A percentile compares a stretch with the other conserved stretches of the same genome.
Evolutionary conservation across 2,113 vertebrate genomes (phyloP).

Genomic region (Herpetotheres cachinnans): DNA sequence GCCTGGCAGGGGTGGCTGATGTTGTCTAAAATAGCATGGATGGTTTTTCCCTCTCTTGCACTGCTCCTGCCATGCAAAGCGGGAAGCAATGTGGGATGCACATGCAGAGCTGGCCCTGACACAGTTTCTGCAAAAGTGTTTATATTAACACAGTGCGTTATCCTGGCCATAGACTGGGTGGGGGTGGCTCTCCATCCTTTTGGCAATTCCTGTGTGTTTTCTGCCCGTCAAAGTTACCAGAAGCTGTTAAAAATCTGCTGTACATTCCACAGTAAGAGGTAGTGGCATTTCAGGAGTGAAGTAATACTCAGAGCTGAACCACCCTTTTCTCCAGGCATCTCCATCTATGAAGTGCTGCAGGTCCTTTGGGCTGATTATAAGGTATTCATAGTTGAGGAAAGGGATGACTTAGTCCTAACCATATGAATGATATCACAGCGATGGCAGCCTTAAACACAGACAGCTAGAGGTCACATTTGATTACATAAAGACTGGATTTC

Average conservation of each 20-base stretch:
- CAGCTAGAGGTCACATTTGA: slow-evolving; percentile 60
- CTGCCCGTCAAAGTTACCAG: not conserved
- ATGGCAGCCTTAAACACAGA: slow-evolving; percentile 33
- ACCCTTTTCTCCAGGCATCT: not conserved
- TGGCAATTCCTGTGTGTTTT: not conserved
- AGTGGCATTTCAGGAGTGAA: not conserved
- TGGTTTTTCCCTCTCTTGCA: not conserved
- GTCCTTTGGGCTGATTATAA: slow-evolving; percentile 47
- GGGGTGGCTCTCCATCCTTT: not conserved
- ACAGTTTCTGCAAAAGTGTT: not conserved
- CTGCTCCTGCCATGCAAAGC: not conserved
- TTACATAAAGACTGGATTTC: slow-evolving; percentile 42
- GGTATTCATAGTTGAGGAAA: slow-evolving; percentile 66
- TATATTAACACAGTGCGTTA: fast-evolving
- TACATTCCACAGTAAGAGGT: not conserved
- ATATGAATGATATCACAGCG: not conserved
- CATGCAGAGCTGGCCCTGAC: not conserved
- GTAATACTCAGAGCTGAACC: not conserved
- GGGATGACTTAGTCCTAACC: slow-evolving; percentile 44
- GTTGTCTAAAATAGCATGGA: not conserved
- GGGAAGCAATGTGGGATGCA: not conserved
- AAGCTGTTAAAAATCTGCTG: not conserved
- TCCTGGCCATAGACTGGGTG: not conserved
- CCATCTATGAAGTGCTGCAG: not conserved
- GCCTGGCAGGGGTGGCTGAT: not conserved